Percentiles rank a stretch among this genome's conserved stretches.
Conservation (phyloP, 2,113 vertebrate genomes). For the Pteronura brasiliensis region DNA sequence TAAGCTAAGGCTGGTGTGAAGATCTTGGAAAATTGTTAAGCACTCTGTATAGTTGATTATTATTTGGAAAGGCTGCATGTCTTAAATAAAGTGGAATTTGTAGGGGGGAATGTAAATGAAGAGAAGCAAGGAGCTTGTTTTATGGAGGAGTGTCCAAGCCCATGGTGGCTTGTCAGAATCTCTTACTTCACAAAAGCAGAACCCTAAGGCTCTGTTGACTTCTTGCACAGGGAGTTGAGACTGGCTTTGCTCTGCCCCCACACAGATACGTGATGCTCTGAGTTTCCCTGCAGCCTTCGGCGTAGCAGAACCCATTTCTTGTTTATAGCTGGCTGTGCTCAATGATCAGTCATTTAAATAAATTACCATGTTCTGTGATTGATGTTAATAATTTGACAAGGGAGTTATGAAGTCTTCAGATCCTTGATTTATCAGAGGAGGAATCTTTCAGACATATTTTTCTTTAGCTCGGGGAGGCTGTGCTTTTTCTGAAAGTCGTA, state of each 20-base stretch:
- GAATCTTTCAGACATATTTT: not conserved
- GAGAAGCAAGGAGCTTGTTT: not conserved
- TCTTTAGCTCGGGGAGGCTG: not conserved
- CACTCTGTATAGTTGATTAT: not conserved
- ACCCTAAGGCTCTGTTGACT: not conserved
- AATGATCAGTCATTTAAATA: not conserved
- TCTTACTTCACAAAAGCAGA: not conserved
- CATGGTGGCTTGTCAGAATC: not conserved
- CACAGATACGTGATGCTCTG: not conserved
- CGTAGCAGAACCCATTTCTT: not conserved
- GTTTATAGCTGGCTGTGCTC: not conserved
- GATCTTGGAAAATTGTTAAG: not conserved
- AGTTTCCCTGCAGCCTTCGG: not conserved
- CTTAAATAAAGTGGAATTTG: not conserved
- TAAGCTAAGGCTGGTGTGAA: not conserved
- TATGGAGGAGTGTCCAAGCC: not conserved
- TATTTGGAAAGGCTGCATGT: not conserved
- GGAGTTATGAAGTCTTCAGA: not conserved
- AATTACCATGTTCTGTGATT: not conserved
- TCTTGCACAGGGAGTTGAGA: not conserved
- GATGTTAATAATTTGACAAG: not conserved
- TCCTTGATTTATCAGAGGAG: not conserved
- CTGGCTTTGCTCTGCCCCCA: not conserved
- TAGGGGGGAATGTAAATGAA: not conserved
- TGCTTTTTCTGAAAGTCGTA: not conserved